Evolutionary conservation across 2,888 invertebrate species (phyloP), one percentile per base, ranked within the genome.

Genomic region (Erebia aethiops): DNA sequence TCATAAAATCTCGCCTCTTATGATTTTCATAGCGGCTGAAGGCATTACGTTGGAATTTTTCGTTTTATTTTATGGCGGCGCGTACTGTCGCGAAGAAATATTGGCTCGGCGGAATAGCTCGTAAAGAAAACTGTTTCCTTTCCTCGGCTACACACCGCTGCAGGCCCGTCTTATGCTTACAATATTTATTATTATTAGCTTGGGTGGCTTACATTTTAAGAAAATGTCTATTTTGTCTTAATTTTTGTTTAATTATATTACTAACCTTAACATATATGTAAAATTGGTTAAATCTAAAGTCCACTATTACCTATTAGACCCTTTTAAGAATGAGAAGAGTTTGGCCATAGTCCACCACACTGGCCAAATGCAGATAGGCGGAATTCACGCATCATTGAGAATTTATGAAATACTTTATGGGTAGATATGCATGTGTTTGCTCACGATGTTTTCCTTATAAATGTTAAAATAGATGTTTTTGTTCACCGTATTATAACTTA

Each of bases 51-150:
- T 84, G 91, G 93, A 92, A 92, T 93, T 93, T 93, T 93, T 92
- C 92, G 92, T 92, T 92, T 92, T 93, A 93, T 92, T 93, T 93
- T 93, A 93, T 92, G 92, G 89, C 89, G 87, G 88, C 87, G 89
- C 91, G 92, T 91, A 89, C 92, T 92, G 92, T 91, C 92, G 91
- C 92, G 89, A 85, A 92, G 92, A 92, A 92, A 93, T 93, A 93
- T 92, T 92, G 92, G 93, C 91, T 92, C 91, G 87, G 86, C 89
- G 91, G 88, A 93, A 92, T 92, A 91, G 92, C 89, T 93, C 93
- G 92, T 93, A 93, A 93, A 92, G 92, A 89, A 89, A 89, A 89
- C 90, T 87, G 90, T 90, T 91, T 88, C 87, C 88, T 86, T 89
- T 87, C 86, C 86, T 88, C 90, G 87, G 87, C 87, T 89, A 91